Percentiles rank a stretch among this genome's conserved stretches.
phyloP scores from a whole-genome alignment of 2,888 invertebrate genomes.

The Metacarcinus magister region DNA sequence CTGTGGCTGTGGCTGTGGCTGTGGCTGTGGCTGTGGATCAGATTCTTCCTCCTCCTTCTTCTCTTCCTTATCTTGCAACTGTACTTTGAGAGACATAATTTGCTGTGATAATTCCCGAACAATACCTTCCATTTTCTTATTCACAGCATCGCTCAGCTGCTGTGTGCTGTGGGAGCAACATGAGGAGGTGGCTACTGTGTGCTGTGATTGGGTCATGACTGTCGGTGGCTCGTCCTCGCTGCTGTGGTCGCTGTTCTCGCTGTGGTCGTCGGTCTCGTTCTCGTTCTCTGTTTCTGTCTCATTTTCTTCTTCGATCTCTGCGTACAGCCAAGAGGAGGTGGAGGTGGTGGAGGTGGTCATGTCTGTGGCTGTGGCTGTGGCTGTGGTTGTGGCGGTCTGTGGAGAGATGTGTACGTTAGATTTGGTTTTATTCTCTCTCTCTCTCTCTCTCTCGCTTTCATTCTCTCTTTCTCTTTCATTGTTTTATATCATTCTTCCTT shows the following conservation, averaged over 20 bases:
- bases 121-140: constrained; percentile 81
- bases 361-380: not conserved
- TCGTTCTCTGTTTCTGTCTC: not conserved
- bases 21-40: not conserved
- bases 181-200: not conserved
- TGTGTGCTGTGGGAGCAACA: constrained; percentile 69
- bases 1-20: not conserved
- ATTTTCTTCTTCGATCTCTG: not conserved
- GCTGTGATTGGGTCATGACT: not conserved
- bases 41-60: not conserved
- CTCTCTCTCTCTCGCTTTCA: not conserved
- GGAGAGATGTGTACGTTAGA: not conserved
- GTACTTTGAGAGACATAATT: constrained; percentile 73
- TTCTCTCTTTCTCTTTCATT: not conserved
- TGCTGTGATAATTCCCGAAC: constrained; percentile 72
- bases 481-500: not conserved
- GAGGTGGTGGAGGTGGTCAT: not conserved
- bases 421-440: not conserved
- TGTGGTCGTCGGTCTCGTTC: no score
- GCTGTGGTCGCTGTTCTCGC: not conserved
- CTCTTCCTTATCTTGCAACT: constrained; percentile 58
- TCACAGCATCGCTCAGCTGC: constrained; percentile 69
- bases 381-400: not conserved
- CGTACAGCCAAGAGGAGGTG: not conserved
- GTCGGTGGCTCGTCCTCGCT: not conserved